phyloP scores from a whole-genome alignment of 2,797 vertebrate species.

The Lycodopsis pacificus region DNA sequence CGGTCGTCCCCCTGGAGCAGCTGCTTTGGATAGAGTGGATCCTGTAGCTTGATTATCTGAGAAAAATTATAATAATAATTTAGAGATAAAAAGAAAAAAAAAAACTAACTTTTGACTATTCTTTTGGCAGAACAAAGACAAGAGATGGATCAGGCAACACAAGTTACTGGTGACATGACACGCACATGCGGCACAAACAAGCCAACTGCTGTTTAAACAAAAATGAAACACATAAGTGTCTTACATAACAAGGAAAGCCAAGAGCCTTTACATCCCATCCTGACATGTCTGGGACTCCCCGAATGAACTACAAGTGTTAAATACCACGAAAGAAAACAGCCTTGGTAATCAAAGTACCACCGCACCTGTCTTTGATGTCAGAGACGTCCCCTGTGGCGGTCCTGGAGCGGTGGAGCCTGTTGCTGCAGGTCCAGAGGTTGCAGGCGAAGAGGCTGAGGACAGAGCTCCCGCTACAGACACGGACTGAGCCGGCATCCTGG shows the following conservation, averaged over 20 bases:
- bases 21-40: slow-evolving; percentile 81
- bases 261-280: neutral
- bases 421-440: slow-evolving; percentile 82
- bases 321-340: neutral
- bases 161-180: neutral
- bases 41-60: slow-evolving; percentile 91
- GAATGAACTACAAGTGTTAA: neutral
- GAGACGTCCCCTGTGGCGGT: slow-evolving; percentile 79
- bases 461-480: slow-evolving; percentile 83
- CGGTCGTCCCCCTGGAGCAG: slow-evolving; percentile 83
- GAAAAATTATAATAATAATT: slow-evolving; percentile 29
- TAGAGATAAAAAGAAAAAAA: neutral
- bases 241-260: neutral
- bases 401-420: slow-evolving; percentile 84
- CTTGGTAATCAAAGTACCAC: neutral
- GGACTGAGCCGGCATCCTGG: slow-evolving; percentile 79
- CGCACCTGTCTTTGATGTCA: slow-evolving; percentile 86
- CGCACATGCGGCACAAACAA: neutral
- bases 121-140: slow-evolving; percentile 3
- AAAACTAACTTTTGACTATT: neutral
- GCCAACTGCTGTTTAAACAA: neutral
- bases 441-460: slow-evolving; percentile 80
- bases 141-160: neutral
- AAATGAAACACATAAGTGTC: neutral
- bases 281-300: neutral